Evolutionary conservation across 2,797 vertebrate species (phyloP), one percentile per base, ranked within the genome.

Genomic region (Dipus sagitta): DNA sequence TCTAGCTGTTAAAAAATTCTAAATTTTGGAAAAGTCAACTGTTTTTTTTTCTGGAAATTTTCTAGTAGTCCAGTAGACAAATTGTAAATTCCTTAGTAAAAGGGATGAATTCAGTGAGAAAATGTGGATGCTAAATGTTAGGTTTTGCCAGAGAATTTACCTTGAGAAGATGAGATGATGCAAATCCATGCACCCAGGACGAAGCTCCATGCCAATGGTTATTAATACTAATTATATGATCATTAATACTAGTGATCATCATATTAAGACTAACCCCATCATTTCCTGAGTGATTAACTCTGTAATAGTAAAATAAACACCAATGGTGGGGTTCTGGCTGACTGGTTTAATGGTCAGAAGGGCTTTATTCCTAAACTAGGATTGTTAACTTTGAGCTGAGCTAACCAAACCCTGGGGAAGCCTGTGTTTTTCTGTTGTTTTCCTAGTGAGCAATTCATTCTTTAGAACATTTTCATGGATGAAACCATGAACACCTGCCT

Each of bases 241-340:
- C 54, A 65, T 91, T 84, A 92, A 74, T 11, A 65, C 42, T 64
- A 80, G 88, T 76, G 67, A 87, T 26, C n/a, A 42, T 21, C 23
- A 58, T 60, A 23, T 34, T 71, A 82, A 65, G 30, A 54, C 82
- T 62, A 65, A 60, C 72, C 54, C 42, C 34, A 67, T 68, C 34
- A 78, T 84, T 92, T 77, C 83, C 83, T 52, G n/a, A 74, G 42
- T 62, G 64, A 86, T 79, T 68, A 92, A 82, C 30, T 65, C 28
- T 24, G 42, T 67, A 42, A 80, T 60, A 80, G 77, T 15, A 71
- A 68, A 80, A 58, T 78, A 71, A 91, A 38, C 32, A 42, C 3
- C 67, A 76, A 76, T 54, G 32, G 13, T 30, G 58, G 54, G 47
- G 62, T 58, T 90, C 42, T 20, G 38, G 9, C 15, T 67, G 28